Percentiles rank a stretch among this genome's conserved stretches.
Evolutionary conservation across 1,140 invertebrate species (phyloP).

Genomic region (Papilio aristodemus): DNA sequence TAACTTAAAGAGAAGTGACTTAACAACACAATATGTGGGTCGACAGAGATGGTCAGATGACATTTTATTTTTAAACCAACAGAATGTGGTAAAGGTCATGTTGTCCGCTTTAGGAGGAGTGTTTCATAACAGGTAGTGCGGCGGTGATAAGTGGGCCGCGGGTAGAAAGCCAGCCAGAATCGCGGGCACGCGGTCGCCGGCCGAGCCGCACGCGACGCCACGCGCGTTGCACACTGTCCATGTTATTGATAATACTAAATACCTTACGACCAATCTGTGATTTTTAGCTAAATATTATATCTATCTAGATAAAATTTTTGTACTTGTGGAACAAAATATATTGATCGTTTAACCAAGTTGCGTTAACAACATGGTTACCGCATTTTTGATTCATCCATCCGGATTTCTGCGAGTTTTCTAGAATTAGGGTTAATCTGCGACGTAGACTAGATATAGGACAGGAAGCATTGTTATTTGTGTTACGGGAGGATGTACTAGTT

Average conservation of each 20-base stretch:
- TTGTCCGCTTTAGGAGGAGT: not conserved
- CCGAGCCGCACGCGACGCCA: not conserved
- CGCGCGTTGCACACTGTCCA: not conserved
- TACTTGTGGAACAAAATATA: too few species aligned
- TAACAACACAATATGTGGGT: not conserved
- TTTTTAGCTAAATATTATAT: not conserved
- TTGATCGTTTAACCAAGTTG: too few species aligned
- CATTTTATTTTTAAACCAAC: constrained; percentile 7
- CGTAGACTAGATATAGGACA: too few species aligned
- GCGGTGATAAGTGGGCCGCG: not conserved
- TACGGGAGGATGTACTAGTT: too few species aligned
- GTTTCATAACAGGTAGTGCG: constrained; percentile 17
- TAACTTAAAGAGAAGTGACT: not conserved
- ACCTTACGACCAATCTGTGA: too few species aligned
- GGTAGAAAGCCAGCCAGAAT: constrained; percentile 4
- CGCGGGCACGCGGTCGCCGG: constrained; percentile 8
- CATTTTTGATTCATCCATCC: too few species aligned
- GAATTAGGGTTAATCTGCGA: too few species aligned
- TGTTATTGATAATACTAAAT: too few species aligned
- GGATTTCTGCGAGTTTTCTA: too few species aligned
- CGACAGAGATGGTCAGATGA: constrained; percentile 1
- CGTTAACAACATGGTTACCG: too few species aligned
- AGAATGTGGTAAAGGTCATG: constrained; percentile 5
- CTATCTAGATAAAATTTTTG: too few species aligned
- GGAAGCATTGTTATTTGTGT: too few species aligned